Percentiles rank a stretch among this genome's conserved stretches.
Evolutionary conservation across 1,140 invertebrate species (phyloP).

Genomic region (Orchesella cincta): DNA sequence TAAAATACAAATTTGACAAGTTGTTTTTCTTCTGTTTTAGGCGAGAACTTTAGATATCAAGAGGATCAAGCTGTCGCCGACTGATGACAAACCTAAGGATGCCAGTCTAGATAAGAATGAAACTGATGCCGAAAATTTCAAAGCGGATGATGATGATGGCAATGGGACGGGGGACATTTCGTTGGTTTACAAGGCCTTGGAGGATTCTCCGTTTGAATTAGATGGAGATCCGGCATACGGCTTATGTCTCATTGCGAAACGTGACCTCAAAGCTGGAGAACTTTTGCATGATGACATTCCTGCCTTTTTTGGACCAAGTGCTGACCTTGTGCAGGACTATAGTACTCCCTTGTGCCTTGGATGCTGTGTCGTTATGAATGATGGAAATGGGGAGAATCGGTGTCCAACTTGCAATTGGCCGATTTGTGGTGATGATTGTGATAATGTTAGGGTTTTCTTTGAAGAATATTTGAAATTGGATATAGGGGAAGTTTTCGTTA

Average conservation of each 20-base stretch:
- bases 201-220: neutral
- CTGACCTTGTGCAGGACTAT: slow-evolving; percentile 36
- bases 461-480: neutral
- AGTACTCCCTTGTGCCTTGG: slow-evolving; percentile 36
- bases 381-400: slow-evolving; percentile 38
- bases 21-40: neutral
- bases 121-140: neutral
- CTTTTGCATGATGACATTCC: slow-evolving; percentile 36
- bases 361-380: slow-evolving; percentile 42
- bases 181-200: slow-evolving; percentile 9
- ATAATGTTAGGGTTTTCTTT: slow-evolving; percentile 34
- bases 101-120: neutral
- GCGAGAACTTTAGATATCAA: slow-evolving; percentile 11
- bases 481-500: neutral
- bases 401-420: slow-evolving; percentile 43
- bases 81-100: neutral
- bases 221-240: slow-evolving; percentile 26
- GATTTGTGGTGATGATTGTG: slow-evolving; percentile 40
- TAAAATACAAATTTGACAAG: neutral
- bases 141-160: neutral
- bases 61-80: neutral
- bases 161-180: neutral
- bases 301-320: slow-evolving; percentile 41
- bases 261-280: slow-evolving; percentile 29
- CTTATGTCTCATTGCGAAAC: slow-evolving; percentile 32